phyloP scores from a whole-genome alignment of 2,113 vertebrate species.

The Sigmodon hispidus region DNA sequence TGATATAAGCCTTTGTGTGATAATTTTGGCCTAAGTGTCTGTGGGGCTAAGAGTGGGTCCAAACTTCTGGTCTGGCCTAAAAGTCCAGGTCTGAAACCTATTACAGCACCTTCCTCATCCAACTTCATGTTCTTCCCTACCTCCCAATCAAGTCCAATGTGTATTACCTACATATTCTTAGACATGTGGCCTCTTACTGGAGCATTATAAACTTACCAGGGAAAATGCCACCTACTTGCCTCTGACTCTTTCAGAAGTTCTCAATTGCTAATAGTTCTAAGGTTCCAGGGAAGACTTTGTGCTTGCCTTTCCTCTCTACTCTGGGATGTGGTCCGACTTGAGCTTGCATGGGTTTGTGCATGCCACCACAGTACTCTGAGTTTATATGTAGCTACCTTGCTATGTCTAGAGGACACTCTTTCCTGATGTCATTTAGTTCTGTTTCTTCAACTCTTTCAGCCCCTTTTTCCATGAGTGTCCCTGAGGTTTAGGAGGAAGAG shows the following conservation, averaged over 20 bases:
- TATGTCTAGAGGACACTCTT: not conserved
- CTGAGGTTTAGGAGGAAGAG: not conserved
- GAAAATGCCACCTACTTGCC: not conserved
- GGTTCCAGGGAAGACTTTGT: not conserved
- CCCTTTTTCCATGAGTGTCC: not conserved
- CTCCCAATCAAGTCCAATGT: not conserved
- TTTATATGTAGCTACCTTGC: not conserved
- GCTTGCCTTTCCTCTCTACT: rapidly evolving
- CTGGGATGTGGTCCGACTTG: no score
- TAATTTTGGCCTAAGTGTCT: no score
- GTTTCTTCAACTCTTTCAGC: not conserved
- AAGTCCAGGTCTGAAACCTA: no score
- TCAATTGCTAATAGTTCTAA: not conserved
- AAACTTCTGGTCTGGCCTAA: no score
- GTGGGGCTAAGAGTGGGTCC: no score
- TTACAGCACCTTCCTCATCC: no score
- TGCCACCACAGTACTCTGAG: not conserved
- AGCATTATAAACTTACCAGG: not conserved
- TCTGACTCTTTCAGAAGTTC: not conserved
- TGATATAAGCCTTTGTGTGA: no score
- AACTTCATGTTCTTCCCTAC: not conserved
- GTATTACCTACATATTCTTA: not conserved
- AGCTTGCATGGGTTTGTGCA: not conserved
- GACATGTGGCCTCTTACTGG: not conserved
- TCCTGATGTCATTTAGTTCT: not conserved